Base-by-base conservation (phyloP, 2,797 vertebrate species). In the Cynopterus sphinx region DNA sequence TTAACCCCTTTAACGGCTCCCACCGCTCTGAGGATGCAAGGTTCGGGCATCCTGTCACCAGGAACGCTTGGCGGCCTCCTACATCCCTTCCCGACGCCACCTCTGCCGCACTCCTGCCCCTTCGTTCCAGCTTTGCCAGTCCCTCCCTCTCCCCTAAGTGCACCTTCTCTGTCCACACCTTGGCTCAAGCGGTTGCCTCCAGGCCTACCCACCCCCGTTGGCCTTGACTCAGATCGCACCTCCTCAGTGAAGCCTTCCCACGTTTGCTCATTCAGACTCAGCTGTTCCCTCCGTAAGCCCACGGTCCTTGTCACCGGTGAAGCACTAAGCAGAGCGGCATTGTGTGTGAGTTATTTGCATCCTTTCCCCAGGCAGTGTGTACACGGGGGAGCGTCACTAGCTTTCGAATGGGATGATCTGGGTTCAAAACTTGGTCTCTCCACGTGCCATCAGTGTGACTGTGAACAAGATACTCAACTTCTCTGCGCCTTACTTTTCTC, bases 201-300 rank as follows among this genome's bases (percentile, higher is more conserved):
- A 17, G 2, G 9, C 36, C 43, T 33, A 19, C 59, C 16, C 28
- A n/a, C n/a, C 57, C 21, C 57, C 51, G 67, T 28, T 39, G 26
- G 17, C 24, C 16, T 21, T 53, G 8, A 57, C 11, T 43, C 83
- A 39, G 26, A 33, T 46, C 15, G 36, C 1, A 5, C 82, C 36
- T 57, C 28, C 43, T 51, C 94, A 26, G 26, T 31, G 90, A 73
- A 91, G 43, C 70, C 87, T 31, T 57, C 87, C 31, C 6, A 11
- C 51, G 19, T 86, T 57, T 77, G 15, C 26, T 59, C 11, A 16
- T 15, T 84, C 22, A 1, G 39, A 88, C 46, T 33, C 31, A 16
- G 2, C 36, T 39, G 57, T 65, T 81, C 31, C 24, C 21, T 21
- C 9, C 53, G 2, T 36, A 77, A 74, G 16, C 24, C 26, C 43